phyloP scores from a whole-genome alignment of 2,797 vertebrate species.

The Gambusia yucatana region DNA sequence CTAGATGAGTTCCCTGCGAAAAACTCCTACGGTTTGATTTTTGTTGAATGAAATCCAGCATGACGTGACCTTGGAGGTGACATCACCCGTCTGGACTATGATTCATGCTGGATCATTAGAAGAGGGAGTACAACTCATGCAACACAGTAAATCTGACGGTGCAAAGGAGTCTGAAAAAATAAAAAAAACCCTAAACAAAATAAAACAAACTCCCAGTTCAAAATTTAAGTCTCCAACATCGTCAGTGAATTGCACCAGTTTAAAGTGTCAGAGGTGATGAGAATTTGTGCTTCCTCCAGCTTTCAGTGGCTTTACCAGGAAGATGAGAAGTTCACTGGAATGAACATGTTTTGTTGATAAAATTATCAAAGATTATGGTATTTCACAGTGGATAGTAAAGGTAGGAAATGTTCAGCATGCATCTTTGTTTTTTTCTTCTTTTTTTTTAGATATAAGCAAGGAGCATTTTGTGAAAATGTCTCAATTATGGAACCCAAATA shows the following conservation, averaged over 20 bases:
- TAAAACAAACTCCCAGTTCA: neutral
- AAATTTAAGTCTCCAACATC: neutral
- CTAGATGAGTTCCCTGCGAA: neutral
- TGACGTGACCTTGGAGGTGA: constrained; percentile 33
- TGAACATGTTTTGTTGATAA: neutral
- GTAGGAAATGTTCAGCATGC: neutral
- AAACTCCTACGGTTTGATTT: constrained; percentile 10
- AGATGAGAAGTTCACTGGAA: constrained; percentile 9
- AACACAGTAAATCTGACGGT: constrained; percentile 51
- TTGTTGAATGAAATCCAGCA: constrained; percentile 2
- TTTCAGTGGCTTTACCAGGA: neutral
- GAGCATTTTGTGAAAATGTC: neutral
- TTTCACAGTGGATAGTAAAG: neutral
- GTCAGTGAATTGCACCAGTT: neutral
- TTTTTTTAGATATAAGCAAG: neutral
- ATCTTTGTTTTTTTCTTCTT: neutral
- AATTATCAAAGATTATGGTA: neutral
- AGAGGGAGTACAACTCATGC: constrained; percentile 17
- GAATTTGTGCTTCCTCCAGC: neutral
- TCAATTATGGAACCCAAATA: neutral
- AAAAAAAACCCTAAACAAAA: constrained; percentile 31
- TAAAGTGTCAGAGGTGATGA: neutral
- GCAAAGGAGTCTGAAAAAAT: constrained; percentile 36
- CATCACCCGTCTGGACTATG: constrained; percentile 48
- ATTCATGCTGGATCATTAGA: constrained; percentile 50